phyloP scores from a whole-genome alignment of 1,140 invertebrate species.

The Whitmania pigra region DNA sequence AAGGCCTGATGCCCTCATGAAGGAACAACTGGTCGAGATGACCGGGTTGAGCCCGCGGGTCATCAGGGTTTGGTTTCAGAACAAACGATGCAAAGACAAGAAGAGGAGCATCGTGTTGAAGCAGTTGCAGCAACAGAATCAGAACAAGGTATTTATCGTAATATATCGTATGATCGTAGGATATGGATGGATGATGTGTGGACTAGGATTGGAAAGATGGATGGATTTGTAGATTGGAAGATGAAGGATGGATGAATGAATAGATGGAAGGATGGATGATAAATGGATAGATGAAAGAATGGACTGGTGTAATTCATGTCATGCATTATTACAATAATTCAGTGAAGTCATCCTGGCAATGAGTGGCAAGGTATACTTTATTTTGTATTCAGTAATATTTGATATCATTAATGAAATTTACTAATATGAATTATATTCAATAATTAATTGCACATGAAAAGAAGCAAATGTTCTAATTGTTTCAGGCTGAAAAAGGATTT shows the following conservation, averaged over 20 bases:
- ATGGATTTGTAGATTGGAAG: too few relatives aligned
- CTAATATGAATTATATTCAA: too few relatives aligned
- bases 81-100: conserved; percentile 98
- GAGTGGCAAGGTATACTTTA: background rate
- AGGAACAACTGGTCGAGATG: conserved; percentile 98
- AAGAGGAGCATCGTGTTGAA: conserved; percentile 92
- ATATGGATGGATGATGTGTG: too few relatives aligned
- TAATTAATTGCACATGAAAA: background rate
- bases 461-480: background rate
- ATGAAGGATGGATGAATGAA: too few relatives aligned
- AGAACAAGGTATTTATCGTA: conserved; percentile 27
- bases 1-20: conserved; percentile 93
- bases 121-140: conserved; percentile 89
- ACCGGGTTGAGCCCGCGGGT: conserved; percentile 86
- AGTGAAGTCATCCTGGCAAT: background rate
- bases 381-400: background rate
- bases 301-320: background rate
- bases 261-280: background rate
- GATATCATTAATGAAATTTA: too few relatives aligned
- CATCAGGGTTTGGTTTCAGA: conserved; percentile 90
- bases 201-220: too few relatives aligned
- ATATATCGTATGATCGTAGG: too few relatives aligned
- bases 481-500: conserved; percentile 12
- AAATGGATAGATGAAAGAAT: too few relatives aligned
- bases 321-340: background rate